phyloP scores from a whole-genome alignment of 2,797 vertebrate genomes.

The Orientallactaga sibirica region DNA sequence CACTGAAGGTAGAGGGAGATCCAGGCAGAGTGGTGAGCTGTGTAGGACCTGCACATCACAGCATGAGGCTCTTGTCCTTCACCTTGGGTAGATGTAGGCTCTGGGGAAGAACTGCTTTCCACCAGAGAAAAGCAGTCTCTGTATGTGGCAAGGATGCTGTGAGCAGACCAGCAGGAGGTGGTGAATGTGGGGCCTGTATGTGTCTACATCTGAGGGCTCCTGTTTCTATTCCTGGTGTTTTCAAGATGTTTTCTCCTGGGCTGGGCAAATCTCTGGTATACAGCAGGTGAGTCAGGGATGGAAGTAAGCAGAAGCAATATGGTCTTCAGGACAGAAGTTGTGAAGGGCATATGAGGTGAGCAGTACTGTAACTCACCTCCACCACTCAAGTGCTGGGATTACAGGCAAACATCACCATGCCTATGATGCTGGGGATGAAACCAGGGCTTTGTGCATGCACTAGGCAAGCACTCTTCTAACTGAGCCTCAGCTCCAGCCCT shows the following conservation, averaged over 20 bases:
- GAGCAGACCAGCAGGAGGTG: neutral
- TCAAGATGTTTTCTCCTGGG: neutral
- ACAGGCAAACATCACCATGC: too few relatives aligned
- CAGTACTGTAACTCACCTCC: neutral
- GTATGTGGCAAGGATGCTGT: neutral
- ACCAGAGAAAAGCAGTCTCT: neutral
- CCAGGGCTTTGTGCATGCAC: too few relatives aligned
- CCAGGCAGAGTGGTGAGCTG: neutral
- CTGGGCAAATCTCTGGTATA: neutral
- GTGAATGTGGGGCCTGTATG: rapidly evolving
- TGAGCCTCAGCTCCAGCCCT: too few relatives aligned
- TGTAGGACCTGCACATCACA: rapidly evolving
- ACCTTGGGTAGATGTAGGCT: neutral
- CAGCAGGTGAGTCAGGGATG: neutral
- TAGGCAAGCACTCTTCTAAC: too few relatives aligned
- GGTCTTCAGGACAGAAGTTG: neutral
- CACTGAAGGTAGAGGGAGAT: too few relatives aligned
- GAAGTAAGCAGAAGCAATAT: neutral
- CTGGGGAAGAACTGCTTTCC: neutral
- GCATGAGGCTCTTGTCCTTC: neutral
- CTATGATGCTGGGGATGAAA: too few relatives aligned
- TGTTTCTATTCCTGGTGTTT: neutral
- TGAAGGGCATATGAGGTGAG: neutral
- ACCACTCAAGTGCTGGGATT: too few relatives aligned
- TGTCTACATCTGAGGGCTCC: neutral